Evolutionary conservation across 2,113 vertebrate species (phyloP).

Genomic region (Cavia porcellus): DNA sequence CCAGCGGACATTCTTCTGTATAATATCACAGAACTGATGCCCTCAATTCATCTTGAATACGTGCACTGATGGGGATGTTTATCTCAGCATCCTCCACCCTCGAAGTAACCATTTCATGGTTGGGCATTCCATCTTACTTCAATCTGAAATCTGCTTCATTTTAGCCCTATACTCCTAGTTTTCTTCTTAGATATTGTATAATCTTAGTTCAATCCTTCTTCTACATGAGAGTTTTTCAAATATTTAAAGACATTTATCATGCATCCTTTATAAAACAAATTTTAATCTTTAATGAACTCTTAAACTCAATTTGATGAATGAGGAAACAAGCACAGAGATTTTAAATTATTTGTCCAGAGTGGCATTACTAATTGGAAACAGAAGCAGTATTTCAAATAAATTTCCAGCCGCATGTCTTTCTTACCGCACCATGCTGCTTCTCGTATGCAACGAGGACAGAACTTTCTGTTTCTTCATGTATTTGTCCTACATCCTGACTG

Average conservation of each 20-base stretch:
- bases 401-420: neutral
- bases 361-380: neutral
- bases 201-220: neutral
- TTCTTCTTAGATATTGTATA: neutral
- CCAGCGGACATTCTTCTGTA: no score
- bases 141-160: neutral
- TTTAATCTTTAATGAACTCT: slow-evolving; percentile 38
- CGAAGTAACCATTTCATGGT: neutral
- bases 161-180: no score
- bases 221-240: neutral
- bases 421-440: neutral
- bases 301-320: neutral
- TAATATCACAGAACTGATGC: neutral
- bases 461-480: neutral
- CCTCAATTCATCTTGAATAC: neutral
- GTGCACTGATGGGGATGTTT: neutral
- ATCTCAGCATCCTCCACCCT: neutral
- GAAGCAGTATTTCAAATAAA: neutral
- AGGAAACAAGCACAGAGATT: slow-evolving; percentile 18
- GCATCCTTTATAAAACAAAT: slow-evolving; percentile 1
- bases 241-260: slow-evolving; percentile 22
- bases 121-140: neutral
- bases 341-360: slow-evolving; percentile 30
- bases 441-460: neutral
- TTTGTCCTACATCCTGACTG: neutral